Base-by-base conservation (phyloP, 1,140 invertebrate species). In the Lanistes nyassanus region DNA sequence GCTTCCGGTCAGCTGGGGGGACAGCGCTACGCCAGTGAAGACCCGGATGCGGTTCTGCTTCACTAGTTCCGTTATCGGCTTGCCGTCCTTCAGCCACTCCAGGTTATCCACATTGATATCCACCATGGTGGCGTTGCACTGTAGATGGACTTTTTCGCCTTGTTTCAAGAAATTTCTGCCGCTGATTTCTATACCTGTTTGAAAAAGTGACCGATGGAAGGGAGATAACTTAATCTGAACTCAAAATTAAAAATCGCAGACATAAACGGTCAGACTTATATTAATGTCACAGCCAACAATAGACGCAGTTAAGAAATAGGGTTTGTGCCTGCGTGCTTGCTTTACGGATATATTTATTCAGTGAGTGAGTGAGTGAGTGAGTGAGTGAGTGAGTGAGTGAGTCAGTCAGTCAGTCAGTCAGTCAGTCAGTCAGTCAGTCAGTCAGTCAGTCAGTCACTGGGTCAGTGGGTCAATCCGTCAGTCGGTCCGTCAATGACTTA, bases 61-160 rank as follows among this genome's bases (percentile, higher is more conserved):
- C n/a, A 53, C 71, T 16, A 37, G 21, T 29, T 53, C 64, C n/a
- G 36, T 29, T 29, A 76, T 42, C n/a, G 73, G 75, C n/a, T 69
- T 37, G 62, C 74, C 74, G 53, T 79, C 73, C 70, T 55, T 56
- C 23, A 76, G 51, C 69, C 74, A 75, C 29, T 55, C 21, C 23
- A 75, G 62, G 31, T 36, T 36, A n/a, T 75, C 74, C n/a, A 36
- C 66, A 31, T 36, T 34, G 29, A 58, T 37, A n/a, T 75, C 74
- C 34, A 75, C 34, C 64, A 75, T 67, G 47, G 64, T 66, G 53
- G 65, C 74, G 53, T 68, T 68, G 53, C 74, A 75, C 21, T 67
- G 37, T 16, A 75, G 34, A 23, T 75, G 51, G 21, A 75, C 66
- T n/a, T 31, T 34, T 36, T 67, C 34, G 2, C 74, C 74, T 58